Percentiles rank a stretch among this genome's conserved stretches.
Conservation (phyloP, 2,113 vertebrate species). For the Ptilorrhoa leucosticta region DNA sequence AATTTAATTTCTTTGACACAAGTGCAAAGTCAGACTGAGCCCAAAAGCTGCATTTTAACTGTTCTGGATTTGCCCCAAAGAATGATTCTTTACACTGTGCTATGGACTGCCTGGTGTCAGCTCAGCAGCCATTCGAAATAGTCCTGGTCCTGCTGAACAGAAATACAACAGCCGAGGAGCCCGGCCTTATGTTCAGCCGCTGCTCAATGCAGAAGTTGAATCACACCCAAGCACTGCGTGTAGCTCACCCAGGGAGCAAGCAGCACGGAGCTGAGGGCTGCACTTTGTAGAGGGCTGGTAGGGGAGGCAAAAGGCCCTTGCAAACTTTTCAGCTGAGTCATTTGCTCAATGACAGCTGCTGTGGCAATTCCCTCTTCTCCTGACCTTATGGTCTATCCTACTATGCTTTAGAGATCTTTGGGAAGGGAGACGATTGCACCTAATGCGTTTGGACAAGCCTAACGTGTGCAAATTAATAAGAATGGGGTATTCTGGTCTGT, state of each 20-base stretch:
- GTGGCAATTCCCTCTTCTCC: slow-evolving; percentile 58
- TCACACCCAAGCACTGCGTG: background rate
- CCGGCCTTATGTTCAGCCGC: background rate
- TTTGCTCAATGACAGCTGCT: slow-evolving; percentile 58
- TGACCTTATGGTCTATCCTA: slow-evolving; percentile 52
- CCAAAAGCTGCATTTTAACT: background rate
- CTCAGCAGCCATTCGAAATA: background rate
- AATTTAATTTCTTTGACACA: background rate
- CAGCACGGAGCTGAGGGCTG: background rate
- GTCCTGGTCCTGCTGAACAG: background rate
- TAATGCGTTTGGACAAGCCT: slow-evolving; percentile 64
- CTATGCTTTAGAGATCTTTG: slow-evolving; percentile 50
- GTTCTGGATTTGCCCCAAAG: background rate
- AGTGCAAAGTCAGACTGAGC: background rate
- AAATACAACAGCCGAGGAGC: background rate
- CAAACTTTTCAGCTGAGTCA: slow-evolving; percentile 10
- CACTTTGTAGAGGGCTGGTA: background rate
- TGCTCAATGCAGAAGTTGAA: background rate
- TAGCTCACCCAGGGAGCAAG: background rate
- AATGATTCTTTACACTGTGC: background rate
- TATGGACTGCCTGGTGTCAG: background rate
- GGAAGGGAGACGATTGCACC: slow-evolving; percentile 43
- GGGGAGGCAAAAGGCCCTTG: background rate
- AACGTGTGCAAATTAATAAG: slow-evolving; percentile 60
- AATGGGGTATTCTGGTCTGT: background rate